A percentile compares a stretch with the other conserved stretches of the same genome.
phyloP scores from a whole-genome alignment of 2,797 vertebrate species.

The Octomys mimax region DNA sequence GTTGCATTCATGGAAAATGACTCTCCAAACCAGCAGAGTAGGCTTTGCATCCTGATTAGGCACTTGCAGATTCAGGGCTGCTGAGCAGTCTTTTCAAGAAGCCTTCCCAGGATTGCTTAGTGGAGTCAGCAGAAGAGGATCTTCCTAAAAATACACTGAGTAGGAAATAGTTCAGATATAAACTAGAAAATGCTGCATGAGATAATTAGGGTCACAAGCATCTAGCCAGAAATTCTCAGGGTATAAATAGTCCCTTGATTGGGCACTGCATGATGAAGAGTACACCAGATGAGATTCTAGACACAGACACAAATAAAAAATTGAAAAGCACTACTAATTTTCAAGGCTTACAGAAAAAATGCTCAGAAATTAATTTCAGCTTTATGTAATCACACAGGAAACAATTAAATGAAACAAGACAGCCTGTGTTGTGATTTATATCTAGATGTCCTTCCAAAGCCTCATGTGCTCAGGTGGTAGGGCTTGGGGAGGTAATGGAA shows the following conservation, averaged over 20 bases:
- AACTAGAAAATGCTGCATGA: constrained; percentile 50
- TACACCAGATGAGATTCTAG: constrained; percentile 52
- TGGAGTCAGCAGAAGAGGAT: constrained; percentile 37
- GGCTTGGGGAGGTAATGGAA: not conserved
- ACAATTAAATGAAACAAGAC: constrained; percentile 78
- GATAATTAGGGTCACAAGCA: constrained; percentile 67
- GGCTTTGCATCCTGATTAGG: constrained; percentile 32
- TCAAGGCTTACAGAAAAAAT: constrained; percentile 57
- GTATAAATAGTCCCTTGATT: constrained; percentile 64
- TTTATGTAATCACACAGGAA: constrained; percentile 78
- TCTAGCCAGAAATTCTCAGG: constrained; percentile 56
- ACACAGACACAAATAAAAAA: constrained; percentile 45
- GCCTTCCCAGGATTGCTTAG: constrained; percentile 42
- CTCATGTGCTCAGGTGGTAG: not conserved
- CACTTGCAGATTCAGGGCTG: constrained; percentile 56
- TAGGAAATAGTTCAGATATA: constrained; percentile 66
- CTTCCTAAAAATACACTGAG: constrained; percentile 68
- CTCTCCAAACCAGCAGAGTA: constrained; percentile 31
- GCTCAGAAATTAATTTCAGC: constrained; percentile 77
- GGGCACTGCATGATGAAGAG: not conserved
- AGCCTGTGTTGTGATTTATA: not conserved
- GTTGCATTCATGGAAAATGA: constrained; percentile 24
- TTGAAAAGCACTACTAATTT: constrained; percentile 53
- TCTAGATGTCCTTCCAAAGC: not conserved
- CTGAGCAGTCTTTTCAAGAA: constrained; percentile 52